Conservation (phyloP, 1,140 invertebrate genomes). For the Procambarus virginalis region DNA sequence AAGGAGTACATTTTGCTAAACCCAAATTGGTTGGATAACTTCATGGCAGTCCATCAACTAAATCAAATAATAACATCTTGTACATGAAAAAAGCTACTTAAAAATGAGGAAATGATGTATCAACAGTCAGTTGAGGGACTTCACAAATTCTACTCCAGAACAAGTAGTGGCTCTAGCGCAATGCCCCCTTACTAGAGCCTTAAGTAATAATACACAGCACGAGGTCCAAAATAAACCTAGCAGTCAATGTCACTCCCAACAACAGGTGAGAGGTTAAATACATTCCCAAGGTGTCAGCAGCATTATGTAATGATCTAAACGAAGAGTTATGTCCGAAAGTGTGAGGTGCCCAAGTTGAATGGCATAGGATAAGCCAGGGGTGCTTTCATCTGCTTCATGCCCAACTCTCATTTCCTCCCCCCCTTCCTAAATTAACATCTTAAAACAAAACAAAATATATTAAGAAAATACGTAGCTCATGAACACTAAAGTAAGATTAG, state of each 20-base stretch:
- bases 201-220: constrained; percentile 65
- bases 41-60: constrained; percentile 53
- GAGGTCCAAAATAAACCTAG: constrained; percentile 67
- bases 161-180: constrained; percentile 48
- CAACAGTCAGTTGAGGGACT: constrained; percentile 53
- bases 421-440: too few relatives aligned
- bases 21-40: constrained; percentile 40
- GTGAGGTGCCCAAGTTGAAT: constrained; percentile 49
- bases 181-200: constrained; percentile 62
- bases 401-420: too few relatives aligned
- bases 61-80: constrained; percentile 24
- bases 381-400: too few relatives aligned
- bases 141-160: constrained; percentile 44
- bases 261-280: constrained; percentile 66
- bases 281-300: constrained; percentile 67
- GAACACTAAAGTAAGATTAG: too few relatives aligned
- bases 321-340: constrained; percentile 66
- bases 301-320: constrained; percentile 68
- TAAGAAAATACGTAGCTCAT: too few relatives aligned
- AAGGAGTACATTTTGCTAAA: constrained; percentile 60
- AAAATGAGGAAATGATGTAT: constrained; percentile 1
- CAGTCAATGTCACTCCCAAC: constrained; percentile 67
- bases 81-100: constrained; percentile 22
- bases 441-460: too few relatives aligned
- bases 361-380: constrained; percentile 41